phyloP scores from a whole-genome alignment of 1,140 invertebrate species.

The Parapsyche elsis region DNA sequence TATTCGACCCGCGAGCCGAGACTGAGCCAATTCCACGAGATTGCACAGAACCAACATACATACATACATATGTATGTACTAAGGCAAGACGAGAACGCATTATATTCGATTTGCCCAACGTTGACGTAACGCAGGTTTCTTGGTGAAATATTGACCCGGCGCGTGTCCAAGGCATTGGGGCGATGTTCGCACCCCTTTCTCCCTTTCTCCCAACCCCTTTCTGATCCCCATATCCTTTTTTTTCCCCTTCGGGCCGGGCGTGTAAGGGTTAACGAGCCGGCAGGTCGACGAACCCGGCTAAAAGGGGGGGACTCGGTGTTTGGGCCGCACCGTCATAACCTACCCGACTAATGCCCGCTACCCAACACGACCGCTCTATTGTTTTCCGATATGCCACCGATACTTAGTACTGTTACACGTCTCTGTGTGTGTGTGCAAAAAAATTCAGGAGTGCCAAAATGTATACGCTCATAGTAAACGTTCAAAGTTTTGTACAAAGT shows the following conservation, averaged over 20 bases:
- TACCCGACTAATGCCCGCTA: constrained; percentile 29
- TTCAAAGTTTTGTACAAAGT: no score
- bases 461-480: not conserved
- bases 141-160: not conserved
- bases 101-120: not conserved
- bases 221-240: not conserved
- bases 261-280: constrained; percentile 31
- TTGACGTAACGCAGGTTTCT: not conserved
- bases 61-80: no score
- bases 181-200: not conserved
- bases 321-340: constrained; percentile 24
- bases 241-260: not conserved
- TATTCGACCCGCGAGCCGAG: no score
- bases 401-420: not conserved
- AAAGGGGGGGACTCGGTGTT: constrained; percentile 19
- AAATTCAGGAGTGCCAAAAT: no score
- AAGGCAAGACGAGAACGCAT: no score
- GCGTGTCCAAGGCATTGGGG: not conserved
- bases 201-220: not conserved
- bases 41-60: no score
- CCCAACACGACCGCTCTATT: constrained; percentile 13
- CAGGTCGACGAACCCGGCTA: constrained; percentile 19
- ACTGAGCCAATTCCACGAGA: no score
- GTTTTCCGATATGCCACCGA: constrained; percentile 26
- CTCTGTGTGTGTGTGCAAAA: no score